Evolutionary conservation across 2,888 invertebrate genomes (phyloP).

Genomic region (Tachystola acroxantha): DNA sequence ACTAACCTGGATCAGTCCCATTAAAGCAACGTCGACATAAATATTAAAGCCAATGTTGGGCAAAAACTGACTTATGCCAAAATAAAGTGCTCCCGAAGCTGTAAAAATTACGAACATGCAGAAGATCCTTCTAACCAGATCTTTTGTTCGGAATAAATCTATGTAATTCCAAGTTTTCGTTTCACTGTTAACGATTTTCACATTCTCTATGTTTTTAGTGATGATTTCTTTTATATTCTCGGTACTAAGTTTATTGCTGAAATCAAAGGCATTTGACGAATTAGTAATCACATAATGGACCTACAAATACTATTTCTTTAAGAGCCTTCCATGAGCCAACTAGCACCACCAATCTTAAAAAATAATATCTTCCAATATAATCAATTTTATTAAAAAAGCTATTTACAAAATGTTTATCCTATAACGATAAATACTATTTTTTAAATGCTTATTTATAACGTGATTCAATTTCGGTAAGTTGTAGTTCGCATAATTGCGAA

Average conservation of each 20-base stretch:
- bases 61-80: conserved; percentile 42
- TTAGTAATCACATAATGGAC: too few species aligned
- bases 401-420: too few species aligned
- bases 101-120: conserved; percentile 33
- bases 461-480: too few species aligned
- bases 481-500: too few species aligned
- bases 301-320: too few species aligned
- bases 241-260: conserved; percentile 36
- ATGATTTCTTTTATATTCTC: conserved; percentile 33
- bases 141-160: conserved; percentile 38
- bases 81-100: conserved; percentile 36
- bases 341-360: too few species aligned
- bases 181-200: conserved; percentile 24
- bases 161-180: conserved; percentile 23
- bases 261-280: too few species aligned
- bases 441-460: too few species aligned
- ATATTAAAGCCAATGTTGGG: conserved; percentile 35
- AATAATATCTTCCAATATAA: too few species aligned
- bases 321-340: too few species aligned
- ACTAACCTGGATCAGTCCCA: conserved; percentile 43
- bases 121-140: conserved; percentile 27
- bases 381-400: too few species aligned
- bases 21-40: conserved; percentile 30
- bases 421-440: too few species aligned
- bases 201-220: conserved; percentile 23